Base-by-base conservation (phyloP, 2,113 vertebrate genomes). In the Morone chrysops region DNA sequence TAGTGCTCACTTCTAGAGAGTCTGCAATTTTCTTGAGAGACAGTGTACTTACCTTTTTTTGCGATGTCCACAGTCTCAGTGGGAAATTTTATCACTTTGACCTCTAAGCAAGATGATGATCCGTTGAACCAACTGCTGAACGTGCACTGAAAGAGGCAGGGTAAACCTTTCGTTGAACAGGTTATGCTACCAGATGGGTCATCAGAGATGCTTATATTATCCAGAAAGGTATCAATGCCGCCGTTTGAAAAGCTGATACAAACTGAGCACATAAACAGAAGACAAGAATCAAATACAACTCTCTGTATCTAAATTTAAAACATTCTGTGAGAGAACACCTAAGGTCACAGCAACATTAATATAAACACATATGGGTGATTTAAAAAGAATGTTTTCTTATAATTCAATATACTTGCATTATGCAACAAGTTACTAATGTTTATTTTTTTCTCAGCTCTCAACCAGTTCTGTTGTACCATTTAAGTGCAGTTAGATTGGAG, bases 101-200 rank as follows among this genome's bases (percentile, higher is more conserved):
- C 13, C 0, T 68, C 1, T 0, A 71, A 22, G 48, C 84, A 85
- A 0, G 0, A 1, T 31, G 0, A 6, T 1, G 77, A 66, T 36
- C 5, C 54, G n/a, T 11, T 50, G 68, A 81, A 83, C 57, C 4
- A 31, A 0, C 1, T 0, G 0, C 0, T 0, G 18, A 3, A 2
- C 0, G 0, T 20, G 66, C 85, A 87, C 0, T 0, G 0, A 16
- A 83, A 36, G 10, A 40, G 0, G 18, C 85, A 89, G 0, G 1
- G 0, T 0, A 0, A 0, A 4, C 0, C 6, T 2, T 17, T 0
- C 0, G 0, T 0, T 0, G 0, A 0, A 12, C 81, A 88, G 0
- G 0, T 3, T 25, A 70, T 10, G 0, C 0, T 0, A 0, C 0
- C 0, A 4, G 0, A 0, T 2, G 0, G 0, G 0, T 16, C 0